Evolutionary conservation across 2,888 invertebrate genomes (phyloP), one percentile per base, ranked within the genome.

Genomic region (Steinernema carpocapsae): DNA sequence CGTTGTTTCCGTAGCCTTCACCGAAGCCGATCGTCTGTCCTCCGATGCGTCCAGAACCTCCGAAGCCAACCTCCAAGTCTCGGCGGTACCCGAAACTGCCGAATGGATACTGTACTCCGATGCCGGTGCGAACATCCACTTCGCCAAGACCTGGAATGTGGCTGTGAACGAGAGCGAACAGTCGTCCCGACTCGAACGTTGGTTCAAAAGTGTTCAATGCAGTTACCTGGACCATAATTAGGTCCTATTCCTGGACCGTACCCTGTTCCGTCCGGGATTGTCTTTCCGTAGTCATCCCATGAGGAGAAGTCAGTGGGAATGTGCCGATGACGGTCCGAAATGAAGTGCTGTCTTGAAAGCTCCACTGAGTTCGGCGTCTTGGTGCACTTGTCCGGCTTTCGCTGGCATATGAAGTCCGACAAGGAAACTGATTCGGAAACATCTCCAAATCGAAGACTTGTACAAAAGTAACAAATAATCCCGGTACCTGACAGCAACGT

Each of bases 1-100:
- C 75, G 45, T 75, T 75, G 37, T 72, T 72, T 19, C 45, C 64
- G 71, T 64, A 73, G 7, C 83, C 83, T 24, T 83, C 81, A 10
- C 83, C 83, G 79, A 80, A 83, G 14, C 83, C 83, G 14, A 82
- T 76, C 1, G 82, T 76, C n/a, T 74, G 64, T 0, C 83, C 83
- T 17, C 83, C 83, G 46, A 80, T 83, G n/a, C 83, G 46, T 0
- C 83, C 82, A 7, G 74, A 73, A 19, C 79, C 79, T 22, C 82
- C 82, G 77, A 79, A 80, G n/a, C 76, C 76, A 19, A 82, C 76
- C 37, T 80, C 80, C 45, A 82, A 82, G 59, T 82, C 75, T n/a
- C 82, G 64, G 45, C 80, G 75, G 42, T 77, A 76, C 7, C 71
- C 78, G 14, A 82, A 56, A 1, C 78, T 77, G 10, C 82, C 82